Evolutionary conservation across 1,140 invertebrate species (phyloP).

Genomic region (Limonius californicus): DNA sequence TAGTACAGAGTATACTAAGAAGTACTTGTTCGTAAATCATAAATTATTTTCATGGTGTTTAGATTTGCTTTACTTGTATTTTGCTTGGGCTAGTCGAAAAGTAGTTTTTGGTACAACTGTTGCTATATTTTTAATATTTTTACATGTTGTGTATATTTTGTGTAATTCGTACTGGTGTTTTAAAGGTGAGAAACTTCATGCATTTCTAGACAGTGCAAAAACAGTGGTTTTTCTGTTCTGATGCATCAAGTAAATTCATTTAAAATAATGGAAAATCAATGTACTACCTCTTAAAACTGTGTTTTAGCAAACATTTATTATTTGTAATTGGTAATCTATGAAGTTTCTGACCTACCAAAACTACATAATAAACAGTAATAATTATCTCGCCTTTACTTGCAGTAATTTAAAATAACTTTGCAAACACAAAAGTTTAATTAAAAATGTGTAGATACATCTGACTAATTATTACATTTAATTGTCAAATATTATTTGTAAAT

Average conservation of each 20-base stretch:
- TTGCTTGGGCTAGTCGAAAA: constrained; percentile 36
- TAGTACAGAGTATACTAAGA: background rate
- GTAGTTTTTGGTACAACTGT: constrained; percentile 9
- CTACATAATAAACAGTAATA: no score
- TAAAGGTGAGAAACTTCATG: background rate
- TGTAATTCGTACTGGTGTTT: background rate
- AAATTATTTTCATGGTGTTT: constrained; percentile 1
- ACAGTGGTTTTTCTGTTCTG: background rate
- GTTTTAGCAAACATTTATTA: background rate
- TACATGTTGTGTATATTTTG: background rate
- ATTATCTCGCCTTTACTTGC: no score
- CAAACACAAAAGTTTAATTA: no score
- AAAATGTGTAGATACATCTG: no score
- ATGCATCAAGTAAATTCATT: no score
- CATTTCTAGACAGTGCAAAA: background rate
- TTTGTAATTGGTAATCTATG: background rate
- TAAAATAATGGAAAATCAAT: no score
- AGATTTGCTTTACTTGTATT: constrained; percentile 9
- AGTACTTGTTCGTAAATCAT: background rate
- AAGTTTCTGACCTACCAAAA: no score
- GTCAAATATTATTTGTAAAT: background rate
- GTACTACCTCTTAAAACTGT: no score
- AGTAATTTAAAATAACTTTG: no score
- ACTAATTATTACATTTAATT: no score
- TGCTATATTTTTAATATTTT: background rate